Evolutionary conservation across 2,113 vertebrate genomes (phyloP).

Genomic region (Verasper variegatus): DNA sequence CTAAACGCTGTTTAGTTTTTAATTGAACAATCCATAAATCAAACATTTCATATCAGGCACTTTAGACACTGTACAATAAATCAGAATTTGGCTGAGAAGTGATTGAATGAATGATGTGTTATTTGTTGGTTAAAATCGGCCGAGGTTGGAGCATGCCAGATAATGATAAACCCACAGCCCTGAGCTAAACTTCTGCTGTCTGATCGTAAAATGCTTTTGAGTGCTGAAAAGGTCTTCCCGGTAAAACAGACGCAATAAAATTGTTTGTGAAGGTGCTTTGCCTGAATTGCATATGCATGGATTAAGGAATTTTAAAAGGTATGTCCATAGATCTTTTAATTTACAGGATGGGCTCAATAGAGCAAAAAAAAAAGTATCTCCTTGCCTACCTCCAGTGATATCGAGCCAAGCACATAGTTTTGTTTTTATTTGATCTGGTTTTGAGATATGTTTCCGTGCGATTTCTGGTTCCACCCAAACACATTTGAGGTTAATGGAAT

Average conservation of each 20-base stretch:
- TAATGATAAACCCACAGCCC: slow-evolving; percentile 58
- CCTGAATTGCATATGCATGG: background rate
- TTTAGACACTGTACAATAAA: slow-evolving; percentile 51
- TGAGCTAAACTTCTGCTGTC: slow-evolving; percentile 36
- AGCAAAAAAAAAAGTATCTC: background rate
- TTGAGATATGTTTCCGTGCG: background rate
- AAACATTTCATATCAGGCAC: slow-evolving; percentile 46
- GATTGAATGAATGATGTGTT: slow-evolving; percentile 48
- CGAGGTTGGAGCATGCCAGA: slow-evolving; percentile 36
- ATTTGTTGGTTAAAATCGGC: slow-evolving; percentile 54
- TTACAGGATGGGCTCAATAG: background rate
- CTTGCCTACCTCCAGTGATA: background rate
- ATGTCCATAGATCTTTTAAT: background rate
- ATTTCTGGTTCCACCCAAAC: background rate
- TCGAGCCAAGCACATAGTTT: background rate
- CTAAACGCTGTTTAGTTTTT: slow-evolving; percentile 53
- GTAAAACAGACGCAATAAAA: background rate
- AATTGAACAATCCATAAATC: slow-evolving; percentile 73
- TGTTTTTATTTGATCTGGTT: background rate
- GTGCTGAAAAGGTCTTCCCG: background rate
- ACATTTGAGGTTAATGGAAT: background rate
- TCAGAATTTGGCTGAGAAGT: slow-evolving; percentile 39
- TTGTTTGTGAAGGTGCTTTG: background rate
- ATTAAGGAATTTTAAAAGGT: background rate
- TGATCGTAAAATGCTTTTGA: slow-evolving; percentile 36